Conservation (phyloP, 2,888 invertebrate species). For the Lacanobia wlatinum region DNA sequence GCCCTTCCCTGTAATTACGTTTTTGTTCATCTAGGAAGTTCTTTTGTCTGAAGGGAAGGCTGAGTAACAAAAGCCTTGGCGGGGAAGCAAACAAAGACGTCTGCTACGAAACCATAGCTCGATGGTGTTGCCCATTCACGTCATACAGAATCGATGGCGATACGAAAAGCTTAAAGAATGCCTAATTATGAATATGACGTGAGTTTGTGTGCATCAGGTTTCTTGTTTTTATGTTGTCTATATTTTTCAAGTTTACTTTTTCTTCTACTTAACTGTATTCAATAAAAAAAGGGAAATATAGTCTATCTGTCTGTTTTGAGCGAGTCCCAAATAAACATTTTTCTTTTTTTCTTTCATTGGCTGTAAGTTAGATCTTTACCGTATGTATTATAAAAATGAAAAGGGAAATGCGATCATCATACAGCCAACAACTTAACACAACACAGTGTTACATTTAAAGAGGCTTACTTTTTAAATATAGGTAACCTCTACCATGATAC, state of each 20-base stretch:
- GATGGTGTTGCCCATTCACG: conserved; percentile 76
- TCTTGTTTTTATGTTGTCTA: background rate
- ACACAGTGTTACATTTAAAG: no score
- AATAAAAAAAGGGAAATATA: no score
- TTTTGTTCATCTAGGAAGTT: conserved; percentile 83
- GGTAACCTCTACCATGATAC: no score
- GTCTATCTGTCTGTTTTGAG: no score
- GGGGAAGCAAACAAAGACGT: conserved; percentile 87
- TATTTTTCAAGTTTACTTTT: background rate
- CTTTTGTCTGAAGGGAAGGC: conserved; percentile 84
- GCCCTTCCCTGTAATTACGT: conserved; percentile 85
- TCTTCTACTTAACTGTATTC: no score
- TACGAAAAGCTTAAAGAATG: conserved; percentile 55
- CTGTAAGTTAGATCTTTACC: no score
- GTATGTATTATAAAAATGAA: background rate
- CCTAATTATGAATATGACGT: conserved; percentile 51
- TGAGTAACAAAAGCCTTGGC: conserved; percentile 83
- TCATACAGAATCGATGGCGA: conserved; percentile 77
- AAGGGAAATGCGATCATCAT: background rate
- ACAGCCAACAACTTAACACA: no score
- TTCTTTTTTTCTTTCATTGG: no score
- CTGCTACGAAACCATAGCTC: conserved; percentile 80
- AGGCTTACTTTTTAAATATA: no score
- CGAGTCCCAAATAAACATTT: no score
- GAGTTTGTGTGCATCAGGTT: background rate